A percentile compares a stretch with the other conserved stretches of the same genome.
Evolutionary conservation across 2,797 vertebrate genomes (phyloP).

Genomic region (Emydoidea blandingii): DNA sequence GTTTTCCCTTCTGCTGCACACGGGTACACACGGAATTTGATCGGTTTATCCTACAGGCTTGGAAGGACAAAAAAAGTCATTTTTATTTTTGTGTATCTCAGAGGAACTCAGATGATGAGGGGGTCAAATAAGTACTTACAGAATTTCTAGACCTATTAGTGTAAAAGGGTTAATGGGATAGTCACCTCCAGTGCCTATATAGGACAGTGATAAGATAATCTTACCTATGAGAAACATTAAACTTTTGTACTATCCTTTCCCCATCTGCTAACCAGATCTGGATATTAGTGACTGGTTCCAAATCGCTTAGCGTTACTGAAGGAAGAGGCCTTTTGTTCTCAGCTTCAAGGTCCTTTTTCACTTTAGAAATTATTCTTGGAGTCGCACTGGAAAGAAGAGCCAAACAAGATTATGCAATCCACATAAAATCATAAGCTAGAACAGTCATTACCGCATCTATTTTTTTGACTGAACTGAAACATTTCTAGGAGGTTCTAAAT

Average conservation of each 20-base stretch:
- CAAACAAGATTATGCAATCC: background rate
- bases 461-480: background rate
- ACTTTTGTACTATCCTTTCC: conserved; percentile 93
- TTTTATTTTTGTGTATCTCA: background rate
- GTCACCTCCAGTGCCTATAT: background rate
- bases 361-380: conserved; percentile 91
- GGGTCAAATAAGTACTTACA: background rate
- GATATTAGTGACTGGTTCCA: conserved; percentile 91
- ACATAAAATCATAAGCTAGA: background rate
- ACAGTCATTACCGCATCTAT: background rate
- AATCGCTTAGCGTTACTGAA: conserved; percentile 88
- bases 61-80: background rate
- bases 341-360: conserved; percentile 84
- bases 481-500: background rate
- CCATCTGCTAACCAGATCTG: conserved; percentile 97
- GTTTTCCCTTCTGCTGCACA: background rate
- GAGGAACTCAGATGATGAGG: background rate
- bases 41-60: background rate
- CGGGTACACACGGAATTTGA: background rate
- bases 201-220: conserved; percentile 31
- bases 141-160: background rate
- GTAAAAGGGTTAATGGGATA: background rate
- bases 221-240: conserved; percentile 94
- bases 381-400: conserved; percentile 85
- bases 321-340: conserved; percentile 79